Base-by-base conservation (phyloP, 2,797 vertebrate species). In the Coregonus ussuriensis region DNA sequence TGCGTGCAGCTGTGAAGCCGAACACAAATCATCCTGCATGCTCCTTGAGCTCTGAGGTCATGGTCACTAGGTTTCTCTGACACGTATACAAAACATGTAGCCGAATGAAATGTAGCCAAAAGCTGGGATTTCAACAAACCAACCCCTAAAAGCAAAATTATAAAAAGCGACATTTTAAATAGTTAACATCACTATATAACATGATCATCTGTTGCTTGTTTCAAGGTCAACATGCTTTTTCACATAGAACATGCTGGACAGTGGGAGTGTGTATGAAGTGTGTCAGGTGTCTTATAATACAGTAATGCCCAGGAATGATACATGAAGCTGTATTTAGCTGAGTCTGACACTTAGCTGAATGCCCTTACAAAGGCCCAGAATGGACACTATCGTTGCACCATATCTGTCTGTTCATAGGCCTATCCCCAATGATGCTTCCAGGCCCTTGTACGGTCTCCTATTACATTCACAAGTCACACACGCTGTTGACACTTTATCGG, bases 21-120 rank as follows among this genome's bases (percentile, higher is more conserved):
- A 80, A 77, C 35, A 80, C 90, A 86, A 89, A 88, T 90, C 88
- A 81, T 29, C 0, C 14, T 0, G 63, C 35, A 13, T 47, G 9
- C 41, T 13, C 9, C 41, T 47, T 47, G 9, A 47, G 41, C 41
- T 68, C 71, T 75, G 77, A 76, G 84, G 51, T 31, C 59, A 15
- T 59, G 66, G 62, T 77, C 63, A 68, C 54, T 9, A 74, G 81
- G 71, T 79, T 83, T 83, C 84, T 78, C 69, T 75, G 73, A 65
- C 65, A 3, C 52, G 74, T 56, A 78, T 73, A 84, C 51, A 65
- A 70, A 65, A 37, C 3, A 25, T 25, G 25, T 25, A 25, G 25
- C 25, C 25, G 25, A 25, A 25, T 25, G 25, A 33, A 33, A 33
- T 33, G 3, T 3, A 33, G 31, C 31, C 31, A 33, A 33, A 33